Evolutionary conservation across 2,113 vertebrate species (phyloP), one percentile per base, ranked within the genome.

Genomic region (Rana temporaria): DNA sequence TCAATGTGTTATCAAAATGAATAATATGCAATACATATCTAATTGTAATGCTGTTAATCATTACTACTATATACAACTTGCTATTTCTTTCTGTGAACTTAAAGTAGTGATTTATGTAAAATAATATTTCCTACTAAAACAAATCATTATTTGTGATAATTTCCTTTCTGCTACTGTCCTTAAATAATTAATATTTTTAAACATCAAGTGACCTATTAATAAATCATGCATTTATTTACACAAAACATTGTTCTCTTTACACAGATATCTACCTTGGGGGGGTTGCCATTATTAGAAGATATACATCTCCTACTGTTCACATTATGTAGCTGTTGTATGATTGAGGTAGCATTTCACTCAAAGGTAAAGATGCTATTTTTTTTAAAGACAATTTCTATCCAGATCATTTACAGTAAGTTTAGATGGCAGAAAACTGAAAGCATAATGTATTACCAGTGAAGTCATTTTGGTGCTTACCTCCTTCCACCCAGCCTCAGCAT

Each of bases 221-320:
- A 71, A 55, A 53, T 71, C 48, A 71, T 55, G 20, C 68, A 71
- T 71, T 71, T 55, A 71, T 71, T 71, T 71, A 71, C 68, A 55
- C 18, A 24, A 71, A 24, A 55, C 68, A 71, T 71, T 48, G 55
- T 71, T 42, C 53, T 42, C 68, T 71, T 55, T 71, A 26, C 48
- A 55, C 22, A 71, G 53, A 71, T 53, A 15, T 71, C 68, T 71
- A 48, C 48, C 48, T 71, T 18, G 22, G 68, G 67, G 67, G 52
- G 48, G 20, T 26, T 71, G 22, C 9, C 48, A 26, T 71, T 71
- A 53, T 34, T 71, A 55, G 68, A 71, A 71, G 53, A 52, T 52
- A 71, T 55, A 71, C 68, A 71, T 53, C 68, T 71, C 15, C 38
- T 26, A 53, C 26, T 18, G 16, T 55, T 71, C 20, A 26, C 22